Evolutionary conservation across 2,797 vertebrate species (phyloP).

Genomic region (Picus viridis): DNA sequence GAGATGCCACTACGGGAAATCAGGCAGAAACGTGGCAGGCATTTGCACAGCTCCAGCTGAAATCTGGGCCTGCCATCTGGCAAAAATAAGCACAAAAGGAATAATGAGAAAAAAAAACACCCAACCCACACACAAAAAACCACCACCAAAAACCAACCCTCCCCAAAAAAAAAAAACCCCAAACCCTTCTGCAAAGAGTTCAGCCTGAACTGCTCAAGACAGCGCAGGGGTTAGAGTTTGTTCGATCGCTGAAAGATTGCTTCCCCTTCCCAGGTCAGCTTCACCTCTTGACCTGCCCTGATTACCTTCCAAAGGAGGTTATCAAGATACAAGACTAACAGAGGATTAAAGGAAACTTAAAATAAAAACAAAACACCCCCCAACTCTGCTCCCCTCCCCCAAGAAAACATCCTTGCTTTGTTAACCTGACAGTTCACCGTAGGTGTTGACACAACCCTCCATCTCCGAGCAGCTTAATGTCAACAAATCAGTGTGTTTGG

Average conservation of each 20-base stretch:
- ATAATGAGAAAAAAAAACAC: not conserved
- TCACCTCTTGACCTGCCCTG: conserved; percentile 60
- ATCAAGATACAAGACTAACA: conserved; percentile 67
- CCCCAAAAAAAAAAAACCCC: not conserved
- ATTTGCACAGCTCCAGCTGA: not conserved
- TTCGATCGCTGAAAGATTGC: conserved; percentile 51
- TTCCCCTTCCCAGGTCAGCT: conserved; percentile 55
- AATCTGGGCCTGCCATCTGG: conserved; percentile 61
- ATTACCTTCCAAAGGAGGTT: conserved; percentile 59
- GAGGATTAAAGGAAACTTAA: conserved; percentile 69
- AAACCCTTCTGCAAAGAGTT: not conserved
- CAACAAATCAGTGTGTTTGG: conserved; percentile 67
- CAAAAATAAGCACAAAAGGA: conserved; percentile 47
- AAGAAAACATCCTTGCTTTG: conserved; percentile 68
- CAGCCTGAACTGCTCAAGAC: not conserved
- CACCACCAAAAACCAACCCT: too few relatives aligned
- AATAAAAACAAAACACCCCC: conserved; percentile 65
- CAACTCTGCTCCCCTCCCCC: not conserved
- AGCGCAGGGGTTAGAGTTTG: not conserved
- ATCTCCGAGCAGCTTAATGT: conserved; percentile 60
- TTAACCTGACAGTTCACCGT: conserved; percentile 66
- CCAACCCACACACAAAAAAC: not conserved
- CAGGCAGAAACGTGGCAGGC: not conserved
- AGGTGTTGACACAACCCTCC: conserved; percentile 74
- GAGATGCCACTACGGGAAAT: conserved; percentile 10